phyloP scores from a whole-genome alignment of 2,888 invertebrate genomes.

The Megalurothrips usitatus region DNA sequence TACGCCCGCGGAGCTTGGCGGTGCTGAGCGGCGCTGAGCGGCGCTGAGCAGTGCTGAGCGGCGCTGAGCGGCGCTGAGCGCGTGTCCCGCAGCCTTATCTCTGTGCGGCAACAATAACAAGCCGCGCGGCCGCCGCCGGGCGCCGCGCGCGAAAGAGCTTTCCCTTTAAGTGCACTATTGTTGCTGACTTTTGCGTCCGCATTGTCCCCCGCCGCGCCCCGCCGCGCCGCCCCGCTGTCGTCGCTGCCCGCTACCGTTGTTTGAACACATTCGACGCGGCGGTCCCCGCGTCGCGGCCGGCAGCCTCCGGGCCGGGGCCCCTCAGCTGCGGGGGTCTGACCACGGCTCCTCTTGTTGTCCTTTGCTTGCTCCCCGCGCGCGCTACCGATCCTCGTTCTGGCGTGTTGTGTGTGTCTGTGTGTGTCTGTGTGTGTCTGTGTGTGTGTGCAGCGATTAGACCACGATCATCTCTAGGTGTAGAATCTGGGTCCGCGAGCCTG shows the following conservation, averaged over 20 bases:
- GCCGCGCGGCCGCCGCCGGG: no score
- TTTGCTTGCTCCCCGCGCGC: not conserved
- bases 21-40: no score
- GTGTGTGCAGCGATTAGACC: not conserved
- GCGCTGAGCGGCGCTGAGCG: not conserved
- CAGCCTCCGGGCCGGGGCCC: no score
- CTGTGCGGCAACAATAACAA: conserved; percentile 2
- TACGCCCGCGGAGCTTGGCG: no score
- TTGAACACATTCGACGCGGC: not conserved
- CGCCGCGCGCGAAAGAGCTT: not conserved
- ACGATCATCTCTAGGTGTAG: not conserved
- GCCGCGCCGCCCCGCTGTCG: no score
- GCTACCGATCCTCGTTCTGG: no score
- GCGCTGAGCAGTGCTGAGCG: no score
- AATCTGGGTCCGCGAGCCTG: not conserved
- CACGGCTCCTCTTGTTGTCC: not conserved
- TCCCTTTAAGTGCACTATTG: conserved; percentile 20
- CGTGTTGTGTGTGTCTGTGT: no score
- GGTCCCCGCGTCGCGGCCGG: not conserved
- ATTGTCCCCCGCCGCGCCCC: not conserved
- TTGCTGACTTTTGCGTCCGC: not conserved
- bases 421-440: not conserved
- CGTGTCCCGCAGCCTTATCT: not conserved
- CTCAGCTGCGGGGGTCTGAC: no score
- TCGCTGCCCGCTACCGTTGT: not conserved